Evolutionary conservation across 2,888 invertebrate species (phyloP), one percentile per base, ranked within the genome.

Genomic region (Onthophagus sagittarius): DNA sequence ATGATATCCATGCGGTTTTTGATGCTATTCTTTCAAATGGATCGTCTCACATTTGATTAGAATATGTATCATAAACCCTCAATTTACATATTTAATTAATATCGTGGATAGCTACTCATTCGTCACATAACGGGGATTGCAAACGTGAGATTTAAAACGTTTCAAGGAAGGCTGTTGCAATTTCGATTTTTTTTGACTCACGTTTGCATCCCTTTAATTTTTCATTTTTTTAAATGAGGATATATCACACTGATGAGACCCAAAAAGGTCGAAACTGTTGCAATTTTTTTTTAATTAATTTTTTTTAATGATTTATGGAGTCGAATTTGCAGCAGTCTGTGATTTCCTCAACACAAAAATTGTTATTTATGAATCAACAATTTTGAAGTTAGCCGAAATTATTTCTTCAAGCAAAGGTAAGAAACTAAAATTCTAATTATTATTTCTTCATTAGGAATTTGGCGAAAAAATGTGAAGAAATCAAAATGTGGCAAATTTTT

Each of bases 301-400:
- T 32, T 67, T n/a, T 33, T 69, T 69, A 69, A 72, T 23, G 69
- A 62, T 62, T 67, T 15, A 64, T n/a, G n/a, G n/a, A 70, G 73
- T 73, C 73, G 73, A 73, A 71, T 67, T 71, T 73, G 73, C 73
- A 73, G 71, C 73, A 73, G 73, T 73, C 73, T 73, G 73, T 71
- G 73, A 67, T 71, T 73, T 73, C 72, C 69, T 69, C 71, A 23
- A 23, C 3, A 23, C 23, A 23, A 23, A 23, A 23, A n/a, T n/a
- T n/a, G n/a, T n/a, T n/a, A n/a, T n/a, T n/a, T n/a, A n/a, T n/a
- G n/a, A n/a, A n/a, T n/a, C n/a, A n/a, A n/a, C n/a, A n/a, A n/a
- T n/a, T n/a, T n/a, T n/a, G n/a, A n/a, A n/a, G n/a, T n/a, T n/a
- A n/a, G n/a, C n/a, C n/a, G n/a, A n/a, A n/a, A n/a, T n/a, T n/a